Evolutionary conservation across 2,797 vertebrate species (phyloP), one percentile per base, ranked within the genome.

Genomic region (Enteromius unitaeniatus): DNA sequence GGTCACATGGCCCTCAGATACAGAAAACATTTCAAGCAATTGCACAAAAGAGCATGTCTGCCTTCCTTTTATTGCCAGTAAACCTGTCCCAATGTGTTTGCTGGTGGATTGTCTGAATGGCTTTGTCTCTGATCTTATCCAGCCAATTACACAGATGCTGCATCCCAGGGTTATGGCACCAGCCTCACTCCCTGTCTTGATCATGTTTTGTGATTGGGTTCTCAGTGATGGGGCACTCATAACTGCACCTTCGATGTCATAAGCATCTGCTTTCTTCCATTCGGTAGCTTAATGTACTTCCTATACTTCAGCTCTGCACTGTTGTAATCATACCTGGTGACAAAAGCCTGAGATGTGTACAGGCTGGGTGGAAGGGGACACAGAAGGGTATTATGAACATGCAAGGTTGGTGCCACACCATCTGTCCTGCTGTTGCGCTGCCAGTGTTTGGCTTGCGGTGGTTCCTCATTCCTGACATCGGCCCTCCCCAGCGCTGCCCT

Each of bases 131-230:
- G 91, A 92, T 90, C 89, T 90, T 91, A 73, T 58, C 90, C 92
- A 93, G 89, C 89, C 90, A 87, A 92, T 94, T 93, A 91, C 89
- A 91, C 88, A 86, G 90, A 92, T 67, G 84, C 91, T 91, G 90
- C 90, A 90, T 81, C 21, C 47, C 11, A 28, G 65, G 58, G 51
- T 87, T 84, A 88, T 81, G 81, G 86, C 88, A 87, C 26, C 47
- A 67, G 55, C 67, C 21, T 81, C 37, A 7, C 49, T 74, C 55
- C 82, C 67, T 83, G 82, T 69, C 85, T 89, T 90, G 86, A 89
- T 91, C 88, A 86, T 87, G 86, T 88, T 88, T 88, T 83, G 85
- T 90, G 91, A 93, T 92, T 92, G 88, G 92, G 87, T 77, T 91
- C 89, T 87, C 90, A 81, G 4, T 92, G 34, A 42, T 83, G 78